Conservation (phyloP, 2,888 invertebrate genomes). For the Lepetodrilus schrolli region DNA sequence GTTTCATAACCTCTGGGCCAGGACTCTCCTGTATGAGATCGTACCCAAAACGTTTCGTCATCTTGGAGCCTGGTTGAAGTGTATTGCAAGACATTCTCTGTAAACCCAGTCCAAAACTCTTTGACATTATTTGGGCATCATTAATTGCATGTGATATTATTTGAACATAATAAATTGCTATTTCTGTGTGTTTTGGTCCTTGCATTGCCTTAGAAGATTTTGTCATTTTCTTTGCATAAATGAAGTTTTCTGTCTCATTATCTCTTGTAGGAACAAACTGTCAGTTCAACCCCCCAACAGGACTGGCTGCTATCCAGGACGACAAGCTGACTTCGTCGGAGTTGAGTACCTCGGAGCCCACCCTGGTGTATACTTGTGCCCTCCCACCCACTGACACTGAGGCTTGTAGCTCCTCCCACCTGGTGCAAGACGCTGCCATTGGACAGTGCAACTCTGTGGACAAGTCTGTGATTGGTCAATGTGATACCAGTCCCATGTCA, state of each 20-base stretch:
- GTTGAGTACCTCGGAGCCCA: neutral
- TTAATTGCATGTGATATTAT: too few species aligned
- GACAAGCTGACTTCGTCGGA: neutral
- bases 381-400: neutral
- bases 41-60: too few species aligned
- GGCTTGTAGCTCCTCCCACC: neutral
- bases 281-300: slow-evolving; percentile 4
- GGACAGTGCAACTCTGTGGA: neutral
- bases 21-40: too few species aligned
- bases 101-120: too few species aligned
- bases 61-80: too few species aligned
- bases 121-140: too few species aligned
- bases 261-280: neutral
- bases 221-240: neutral
- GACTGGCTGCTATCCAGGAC: neutral
- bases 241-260: neutral
- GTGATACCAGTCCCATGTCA: neutral
- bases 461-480: neutral
- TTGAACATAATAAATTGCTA: too few species aligned
- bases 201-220: too few species aligned
- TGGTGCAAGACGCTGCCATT: neutral
- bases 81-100: too few species aligned
- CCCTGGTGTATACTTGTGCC: neutral
- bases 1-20: too few species aligned
- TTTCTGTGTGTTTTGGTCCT: too few species aligned